Percentiles rank a stretch among this genome's conserved stretches.
Evolutionary conservation across 2,113 vertebrate genomes (phyloP).

Genomic region (Aphyosemion australe): DNA sequence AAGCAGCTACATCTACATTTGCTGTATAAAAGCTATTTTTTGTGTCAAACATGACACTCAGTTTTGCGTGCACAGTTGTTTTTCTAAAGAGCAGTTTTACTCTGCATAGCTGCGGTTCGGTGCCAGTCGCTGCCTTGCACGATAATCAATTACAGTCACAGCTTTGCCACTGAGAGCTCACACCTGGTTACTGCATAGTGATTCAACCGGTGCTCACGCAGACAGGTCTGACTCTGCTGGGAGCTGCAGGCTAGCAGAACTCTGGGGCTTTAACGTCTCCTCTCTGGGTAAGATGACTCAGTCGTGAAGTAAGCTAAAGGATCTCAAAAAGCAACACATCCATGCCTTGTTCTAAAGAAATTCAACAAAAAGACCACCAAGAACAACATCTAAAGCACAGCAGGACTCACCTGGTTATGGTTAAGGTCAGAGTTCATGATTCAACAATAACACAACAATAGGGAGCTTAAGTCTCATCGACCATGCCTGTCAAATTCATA

Average conservation of each 20-base stretch:
- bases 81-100: slow-evolving; percentile 16
- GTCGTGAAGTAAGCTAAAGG: background rate
- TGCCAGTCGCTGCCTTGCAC: slow-evolving; percentile 26
- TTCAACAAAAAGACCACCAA: too few relatives aligned
- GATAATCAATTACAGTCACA: slow-evolving; percentile 59
- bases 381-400: too few relatives aligned
- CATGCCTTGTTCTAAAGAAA: too few relatives aligned
- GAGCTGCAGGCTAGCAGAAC: slow-evolving; percentile 7
- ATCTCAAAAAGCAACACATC: too few relatives aligned
- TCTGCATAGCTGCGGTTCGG: slow-evolving; percentile 5
- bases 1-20: slow-evolving; percentile 48
- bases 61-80: slow-evolving; percentile 26
- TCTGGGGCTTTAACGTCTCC: slow-evolving; percentile 19
- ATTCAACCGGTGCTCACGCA: slow-evolving; percentile 34
- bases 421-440: too few relatives aligned
- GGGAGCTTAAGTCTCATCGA: too few relatives aligned
- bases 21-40: slow-evolving; percentile 39
- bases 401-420: too few relatives aligned
- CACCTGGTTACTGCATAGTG: slow-evolving; percentile 48
- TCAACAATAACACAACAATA: too few relatives aligned
- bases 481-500: too few relatives aligned
- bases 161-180: slow-evolving; percentile 32
- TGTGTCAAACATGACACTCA: slow-evolving; percentile 35
- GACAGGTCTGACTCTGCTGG: slow-evolving; percentile 15
- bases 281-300: slow-evolving; percentile 28